phyloP scores from a whole-genome alignment of 2,797 vertebrate genomes.

The Lacerta viridis region DNA sequence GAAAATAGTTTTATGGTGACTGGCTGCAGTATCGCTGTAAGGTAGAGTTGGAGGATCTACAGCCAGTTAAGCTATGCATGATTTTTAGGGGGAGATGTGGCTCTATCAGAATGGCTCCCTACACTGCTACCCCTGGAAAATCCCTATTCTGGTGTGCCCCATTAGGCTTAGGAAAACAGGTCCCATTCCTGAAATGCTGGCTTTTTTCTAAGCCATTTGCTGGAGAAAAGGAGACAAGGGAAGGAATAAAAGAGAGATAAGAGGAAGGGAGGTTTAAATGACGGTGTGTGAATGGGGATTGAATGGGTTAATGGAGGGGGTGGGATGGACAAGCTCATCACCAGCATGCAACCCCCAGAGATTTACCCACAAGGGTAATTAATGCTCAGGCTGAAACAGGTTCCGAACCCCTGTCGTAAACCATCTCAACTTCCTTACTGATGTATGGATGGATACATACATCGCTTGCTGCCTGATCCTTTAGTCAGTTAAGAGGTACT shows the following conservation, averaged over 20 bases:
- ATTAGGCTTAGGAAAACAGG: not conserved
- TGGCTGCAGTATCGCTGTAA: no score
- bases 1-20: not conserved
- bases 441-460: no score
- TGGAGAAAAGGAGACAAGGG: not conserved
- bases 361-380: no score
- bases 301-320: not conserved
- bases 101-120: no score
- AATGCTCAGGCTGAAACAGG: not conserved
- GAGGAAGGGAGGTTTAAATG: not conserved
- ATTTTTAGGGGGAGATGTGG: no score
- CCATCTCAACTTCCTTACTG: not conserved
- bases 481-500: not conserved
- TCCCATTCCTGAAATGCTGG: not conserved
- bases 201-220: not conserved
- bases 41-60: not conserved
- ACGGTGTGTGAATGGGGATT: not conserved
- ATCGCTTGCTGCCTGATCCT: not conserved
- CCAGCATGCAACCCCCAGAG: not conserved
- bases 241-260: not conserved
- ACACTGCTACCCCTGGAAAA: no score
- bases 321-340: not conserved
- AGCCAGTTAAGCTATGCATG: not conserved
- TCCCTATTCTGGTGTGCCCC: no score
- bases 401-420: not conserved